Percentiles rank a stretch among this genome's conserved stretches.
phyloP scores from a whole-genome alignment of 2,888 invertebrate genomes.

The Stegana nigrithorax region DNA sequence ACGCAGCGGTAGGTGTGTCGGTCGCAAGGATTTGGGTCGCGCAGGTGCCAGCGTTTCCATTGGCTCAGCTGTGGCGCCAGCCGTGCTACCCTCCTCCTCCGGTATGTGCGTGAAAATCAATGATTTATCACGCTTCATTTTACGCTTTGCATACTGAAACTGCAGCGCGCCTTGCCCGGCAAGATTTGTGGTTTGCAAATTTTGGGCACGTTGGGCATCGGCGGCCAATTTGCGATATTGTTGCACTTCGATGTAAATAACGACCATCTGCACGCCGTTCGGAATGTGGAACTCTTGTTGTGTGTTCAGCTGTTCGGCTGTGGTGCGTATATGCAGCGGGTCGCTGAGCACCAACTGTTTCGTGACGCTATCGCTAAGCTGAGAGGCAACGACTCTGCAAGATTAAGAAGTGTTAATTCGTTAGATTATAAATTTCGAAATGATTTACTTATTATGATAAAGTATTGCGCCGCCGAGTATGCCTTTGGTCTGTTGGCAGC shows the following conservation, averaged over 20 bases:
- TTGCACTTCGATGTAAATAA: constrained; percentile 78
- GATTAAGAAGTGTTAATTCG: neutral
- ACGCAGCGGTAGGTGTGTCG: constrained; percentile 73
- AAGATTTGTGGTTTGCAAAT: constrained; percentile 62
- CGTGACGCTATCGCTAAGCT: constrained; percentile 79
- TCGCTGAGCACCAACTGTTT: constrained; percentile 85
- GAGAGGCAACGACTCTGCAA: constrained; percentile 82
- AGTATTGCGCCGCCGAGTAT: constrained; percentile 87
- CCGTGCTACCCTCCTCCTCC: constrained; percentile 71
- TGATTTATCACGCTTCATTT: constrained; percentile 83
- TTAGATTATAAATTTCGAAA: neutral
- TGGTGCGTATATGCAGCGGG: constrained; percentile 85
- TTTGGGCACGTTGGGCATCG: constrained; percentile 68
- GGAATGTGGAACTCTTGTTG: constrained; percentile 80
- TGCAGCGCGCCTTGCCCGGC: constrained; percentile 53
- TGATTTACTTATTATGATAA: constrained; percentile 85
- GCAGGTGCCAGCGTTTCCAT: constrained; percentile 5
- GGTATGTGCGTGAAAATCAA: constrained; percentile 85
- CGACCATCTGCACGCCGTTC: constrained; percentile 82
- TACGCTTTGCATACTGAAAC: constrained; percentile 66
- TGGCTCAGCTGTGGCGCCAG: neutral
- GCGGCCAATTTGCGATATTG: constrained; percentile 72
- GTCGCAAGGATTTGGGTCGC: constrained; percentile 66
- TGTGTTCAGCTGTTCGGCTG: constrained; percentile 75
- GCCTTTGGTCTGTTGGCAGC: constrained; percentile 82